A percentile compares a stretch with the other conserved stretches of the same genome.
Evolutionary conservation across 2,797 vertebrate species (phyloP).

Genomic region (Gadopsis marmoratus): DNA sequence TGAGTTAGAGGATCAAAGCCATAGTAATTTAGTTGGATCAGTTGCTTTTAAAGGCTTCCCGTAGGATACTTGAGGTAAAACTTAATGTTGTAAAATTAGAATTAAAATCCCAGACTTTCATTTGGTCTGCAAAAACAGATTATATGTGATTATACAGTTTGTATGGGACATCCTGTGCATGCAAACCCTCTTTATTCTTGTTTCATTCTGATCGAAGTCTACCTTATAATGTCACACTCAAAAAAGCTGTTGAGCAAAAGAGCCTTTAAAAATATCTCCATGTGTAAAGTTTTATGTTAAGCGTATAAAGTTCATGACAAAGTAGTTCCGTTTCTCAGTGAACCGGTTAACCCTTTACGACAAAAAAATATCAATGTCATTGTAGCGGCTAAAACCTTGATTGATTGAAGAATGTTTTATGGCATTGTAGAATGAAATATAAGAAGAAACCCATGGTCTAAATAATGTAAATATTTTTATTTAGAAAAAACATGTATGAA

Average conservation of each 20-base stretch:
- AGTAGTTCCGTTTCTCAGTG: neutral
- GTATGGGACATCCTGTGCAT: neutral
- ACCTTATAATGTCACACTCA: neutral
- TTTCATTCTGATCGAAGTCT: neutral
- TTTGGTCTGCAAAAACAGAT: neutral
- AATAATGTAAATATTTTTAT: conserved; percentile 45
- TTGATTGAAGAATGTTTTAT: neutral
- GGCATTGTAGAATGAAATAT: neutral
- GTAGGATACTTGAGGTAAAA: conserved; percentile 1
- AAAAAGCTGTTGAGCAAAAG: neutral
- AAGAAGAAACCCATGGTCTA: conserved; percentile 5
- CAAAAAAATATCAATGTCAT: neutral
- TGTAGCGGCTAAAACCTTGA: neutral
- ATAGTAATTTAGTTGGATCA: conserved; percentile 33
- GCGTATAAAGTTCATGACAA: neutral
- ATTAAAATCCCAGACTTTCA: neutral
- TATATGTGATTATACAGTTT: conserved; percentile 6
- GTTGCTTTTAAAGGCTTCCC: conserved; percentile 60
- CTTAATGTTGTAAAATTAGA: neutral
- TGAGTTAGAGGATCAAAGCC: conserved; percentile 42
- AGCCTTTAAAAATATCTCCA: neutral
- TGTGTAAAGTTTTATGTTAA: neutral
- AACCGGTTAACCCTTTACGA: neutral
- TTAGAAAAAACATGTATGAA: conserved; percentile 15
- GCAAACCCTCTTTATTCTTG: neutral